Conservation (phyloP, 2,797 vertebrate species). For the Atherinosoma microstoma region DNA sequence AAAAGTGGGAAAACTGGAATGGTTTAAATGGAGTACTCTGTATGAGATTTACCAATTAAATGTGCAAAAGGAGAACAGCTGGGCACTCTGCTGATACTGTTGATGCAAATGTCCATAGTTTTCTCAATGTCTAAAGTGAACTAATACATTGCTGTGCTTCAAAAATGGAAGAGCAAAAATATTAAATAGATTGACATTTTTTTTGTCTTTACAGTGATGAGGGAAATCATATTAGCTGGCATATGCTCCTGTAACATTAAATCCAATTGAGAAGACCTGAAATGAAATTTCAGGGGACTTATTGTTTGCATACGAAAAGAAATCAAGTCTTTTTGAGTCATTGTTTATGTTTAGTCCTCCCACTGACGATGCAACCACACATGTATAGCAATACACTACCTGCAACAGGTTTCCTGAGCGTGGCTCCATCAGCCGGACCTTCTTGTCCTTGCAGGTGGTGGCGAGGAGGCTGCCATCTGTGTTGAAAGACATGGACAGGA, state of each 20-base stretch:
- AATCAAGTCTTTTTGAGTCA: not conserved
- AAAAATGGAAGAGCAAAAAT: not conserved
- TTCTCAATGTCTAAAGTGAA: not conserved
- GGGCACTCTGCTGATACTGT: not conserved
- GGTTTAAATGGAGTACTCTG: not conserved
- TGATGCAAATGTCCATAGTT: not conserved
- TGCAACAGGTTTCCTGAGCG: slow-evolving; percentile 84
- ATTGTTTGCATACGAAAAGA: not conserved
- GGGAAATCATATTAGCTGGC: not conserved
- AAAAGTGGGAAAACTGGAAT: not conserved
- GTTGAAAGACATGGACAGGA: slow-evolving; percentile 95
- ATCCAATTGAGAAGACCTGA: not conserved
- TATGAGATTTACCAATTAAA: slow-evolving; percentile 1
- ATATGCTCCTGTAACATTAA: not conserved
- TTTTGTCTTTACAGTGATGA: not conserved
- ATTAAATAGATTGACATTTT: not conserved
- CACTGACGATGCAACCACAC: not conserved
- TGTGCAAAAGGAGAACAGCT: not conserved
- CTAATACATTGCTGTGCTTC: not conserved
- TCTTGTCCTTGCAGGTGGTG: slow-evolving; percentile 91
- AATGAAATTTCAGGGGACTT: not conserved
- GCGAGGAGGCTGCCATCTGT: slow-evolving; percentile 89
- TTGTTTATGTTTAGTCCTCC: not conserved
- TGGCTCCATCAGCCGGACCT: slow-evolving; percentile 88
- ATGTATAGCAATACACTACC: slow-evolving; percentile 67